These are phyloP conservation scores for Mantis religiosa DNA, from an alignment of 2,888 invertebrate species.

Conservation along the genomic window DNA sequence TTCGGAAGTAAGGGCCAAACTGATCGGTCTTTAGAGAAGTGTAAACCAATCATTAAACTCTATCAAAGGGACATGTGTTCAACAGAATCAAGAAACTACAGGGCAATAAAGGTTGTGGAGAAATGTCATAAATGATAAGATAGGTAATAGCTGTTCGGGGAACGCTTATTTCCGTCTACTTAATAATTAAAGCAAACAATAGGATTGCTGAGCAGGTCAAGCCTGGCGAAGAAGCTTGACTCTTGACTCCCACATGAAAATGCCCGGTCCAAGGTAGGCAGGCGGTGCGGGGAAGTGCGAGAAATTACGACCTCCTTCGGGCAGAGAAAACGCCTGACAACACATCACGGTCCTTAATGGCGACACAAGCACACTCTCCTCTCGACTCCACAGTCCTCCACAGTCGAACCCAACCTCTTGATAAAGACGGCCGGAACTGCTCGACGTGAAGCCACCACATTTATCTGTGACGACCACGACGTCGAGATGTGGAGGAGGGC, in stretches of 20 bases:
- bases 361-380: neutral
- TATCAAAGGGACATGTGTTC: no score
- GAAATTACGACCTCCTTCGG: constrained; percentile 7
- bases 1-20: no score
- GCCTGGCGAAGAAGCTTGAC: no score
- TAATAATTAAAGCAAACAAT: neutral
- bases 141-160: no score
- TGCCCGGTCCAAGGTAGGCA: neutral
- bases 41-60: no score
- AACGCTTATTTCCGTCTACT: no score
- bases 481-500: neutral
- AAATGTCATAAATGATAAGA: no score
- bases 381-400: neutral
- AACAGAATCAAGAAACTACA: no score
- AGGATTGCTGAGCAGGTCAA: neutral
- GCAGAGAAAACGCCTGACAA: neutral
- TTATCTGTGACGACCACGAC: neutral
- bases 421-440: neutral
- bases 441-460: neutral
- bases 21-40: no score
- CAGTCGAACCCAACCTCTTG: neutral
- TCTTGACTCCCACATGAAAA: neutral
- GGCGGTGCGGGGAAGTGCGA: neutral
- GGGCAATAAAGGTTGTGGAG: no score
- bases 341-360: constrained; percentile 9